Evolutionary conservation across 2,797 vertebrate species (phyloP).

Genomic region (Chaunax sp.): DNA sequence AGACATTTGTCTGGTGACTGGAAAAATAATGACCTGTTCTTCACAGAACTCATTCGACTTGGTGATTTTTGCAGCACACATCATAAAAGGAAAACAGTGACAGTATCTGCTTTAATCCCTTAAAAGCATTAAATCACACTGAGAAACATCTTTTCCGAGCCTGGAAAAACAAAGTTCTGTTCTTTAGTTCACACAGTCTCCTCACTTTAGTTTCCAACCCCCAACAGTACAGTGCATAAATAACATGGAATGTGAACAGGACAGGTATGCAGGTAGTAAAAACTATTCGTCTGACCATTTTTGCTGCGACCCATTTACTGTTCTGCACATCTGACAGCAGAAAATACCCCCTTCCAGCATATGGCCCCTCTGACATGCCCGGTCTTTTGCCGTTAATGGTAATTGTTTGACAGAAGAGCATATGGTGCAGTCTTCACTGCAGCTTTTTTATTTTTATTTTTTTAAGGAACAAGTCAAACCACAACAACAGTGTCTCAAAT

Average conservation of each 20-base stretch:
- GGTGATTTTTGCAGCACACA: no score
- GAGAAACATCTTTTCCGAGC: background rate
- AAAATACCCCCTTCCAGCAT: slow-evolving; percentile 45
- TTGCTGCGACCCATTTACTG: slow-evolving; percentile 56
- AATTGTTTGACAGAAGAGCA: slow-evolving; percentile 56
- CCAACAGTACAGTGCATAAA: background rate
- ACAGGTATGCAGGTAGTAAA: slow-evolving; percentile 8
- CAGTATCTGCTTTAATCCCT: no score
- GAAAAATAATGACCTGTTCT: no score
- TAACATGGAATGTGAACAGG: background rate
- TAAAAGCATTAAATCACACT: background rate
- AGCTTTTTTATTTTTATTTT: slow-evolving; percentile 1
- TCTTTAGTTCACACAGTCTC: background rate
- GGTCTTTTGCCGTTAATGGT: slow-evolving; percentile 45
- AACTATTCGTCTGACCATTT: slow-evolving; percentile 13
- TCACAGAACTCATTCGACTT: no score
- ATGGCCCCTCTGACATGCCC: slow-evolving; percentile 53
- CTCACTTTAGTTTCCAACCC: background rate
- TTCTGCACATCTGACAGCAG: slow-evolving; percentile 56
- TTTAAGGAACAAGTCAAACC: slow-evolving; percentile 13
- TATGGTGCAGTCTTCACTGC: slow-evolving; percentile 31
- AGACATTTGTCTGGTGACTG: no score
- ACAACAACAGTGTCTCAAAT: slow-evolving; percentile 32
- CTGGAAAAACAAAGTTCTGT: background rate
- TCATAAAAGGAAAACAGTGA: no score